Evolutionary conservation across 2,888 invertebrate genomes (phyloP).

Genomic region (Temnothorax rugatulus): DNA sequence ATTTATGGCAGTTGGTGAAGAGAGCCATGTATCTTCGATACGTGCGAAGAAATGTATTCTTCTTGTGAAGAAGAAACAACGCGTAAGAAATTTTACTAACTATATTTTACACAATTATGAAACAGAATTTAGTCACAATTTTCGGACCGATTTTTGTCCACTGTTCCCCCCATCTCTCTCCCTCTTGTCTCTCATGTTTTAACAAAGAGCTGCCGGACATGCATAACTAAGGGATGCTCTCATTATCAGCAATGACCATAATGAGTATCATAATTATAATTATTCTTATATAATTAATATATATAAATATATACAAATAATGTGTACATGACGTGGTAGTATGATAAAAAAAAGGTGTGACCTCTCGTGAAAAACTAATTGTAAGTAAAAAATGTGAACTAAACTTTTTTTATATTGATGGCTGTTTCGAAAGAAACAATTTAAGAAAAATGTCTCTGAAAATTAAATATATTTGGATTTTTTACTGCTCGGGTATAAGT

Average conservation of each 20-base stretch:
- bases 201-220: neutral
- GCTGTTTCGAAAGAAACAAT: neutral
- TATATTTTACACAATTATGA: neutral
- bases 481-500: neutral
- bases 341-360: too few species aligned
- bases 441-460: neutral
- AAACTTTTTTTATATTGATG: neutral
- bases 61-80: neutral
- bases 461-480: neutral
- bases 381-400: neutral
- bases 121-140: neutral
- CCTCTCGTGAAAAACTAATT: neutral
- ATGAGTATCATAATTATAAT: neutral
- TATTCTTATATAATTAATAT: too few species aligned
- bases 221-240: neutral
- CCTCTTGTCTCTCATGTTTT: neutral
- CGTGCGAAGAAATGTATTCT: too few species aligned
- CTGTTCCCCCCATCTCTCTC: neutral
- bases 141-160: neutral
- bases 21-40: too few species aligned
- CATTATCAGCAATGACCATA: neutral
- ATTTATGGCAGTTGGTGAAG: conserved; percentile 23
- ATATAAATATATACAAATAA: neutral
- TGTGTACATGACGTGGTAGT: neutral
- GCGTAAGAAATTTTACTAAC: neutral